These are phyloP conservation scores for Arbacia lixula DNA, from an alignment of 53 echinoderm and acorn worm species.

Conservation along the genomic window DNA sequence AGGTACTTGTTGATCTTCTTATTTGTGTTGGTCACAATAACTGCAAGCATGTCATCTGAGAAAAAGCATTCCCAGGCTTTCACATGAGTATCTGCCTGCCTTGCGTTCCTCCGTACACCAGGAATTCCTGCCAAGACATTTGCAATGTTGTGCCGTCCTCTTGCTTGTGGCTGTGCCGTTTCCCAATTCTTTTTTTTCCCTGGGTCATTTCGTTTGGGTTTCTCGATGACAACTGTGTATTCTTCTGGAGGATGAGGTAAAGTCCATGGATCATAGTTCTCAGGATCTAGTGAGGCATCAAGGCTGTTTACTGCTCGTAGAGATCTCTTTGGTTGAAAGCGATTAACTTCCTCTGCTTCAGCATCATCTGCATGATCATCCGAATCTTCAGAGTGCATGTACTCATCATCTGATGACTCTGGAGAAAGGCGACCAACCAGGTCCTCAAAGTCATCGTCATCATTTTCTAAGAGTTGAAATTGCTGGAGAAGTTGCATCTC, in stretches of 20 bases:
- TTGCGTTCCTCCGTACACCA: constrained; percentile 22
- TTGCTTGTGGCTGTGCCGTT: background rate
- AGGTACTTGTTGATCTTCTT: constrained; percentile 11
- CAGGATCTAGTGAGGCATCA: no score
- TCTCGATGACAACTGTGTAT: constrained; percentile 3
- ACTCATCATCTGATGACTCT: constrained; percentile 2
- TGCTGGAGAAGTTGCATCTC: background rate
- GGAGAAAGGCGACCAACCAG: background rate
- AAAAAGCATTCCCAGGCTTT: constrained; percentile 13
- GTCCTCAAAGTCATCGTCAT: background rate
- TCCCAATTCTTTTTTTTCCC: background rate
- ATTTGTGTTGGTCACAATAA: constrained; percentile 32
- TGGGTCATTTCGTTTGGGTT: background rate
- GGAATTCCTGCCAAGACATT: background rate
- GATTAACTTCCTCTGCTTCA: no score
- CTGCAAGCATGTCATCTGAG: constrained; percentile 11
- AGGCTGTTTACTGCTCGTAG: no score
- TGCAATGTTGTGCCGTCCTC: constrained; percentile 1
- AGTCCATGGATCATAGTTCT: no score
- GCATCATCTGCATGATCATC: background rate
- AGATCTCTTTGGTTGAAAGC: no score
- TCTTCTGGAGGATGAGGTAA: no score
- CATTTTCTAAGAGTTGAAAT: background rate
- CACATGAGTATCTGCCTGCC: constrained; percentile 13
- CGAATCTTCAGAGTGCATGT: background rate